Evolutionary conservation across 2,888 invertebrate genomes (phyloP).

Genomic region (Mesopsocus fuscifrons): DNA sequence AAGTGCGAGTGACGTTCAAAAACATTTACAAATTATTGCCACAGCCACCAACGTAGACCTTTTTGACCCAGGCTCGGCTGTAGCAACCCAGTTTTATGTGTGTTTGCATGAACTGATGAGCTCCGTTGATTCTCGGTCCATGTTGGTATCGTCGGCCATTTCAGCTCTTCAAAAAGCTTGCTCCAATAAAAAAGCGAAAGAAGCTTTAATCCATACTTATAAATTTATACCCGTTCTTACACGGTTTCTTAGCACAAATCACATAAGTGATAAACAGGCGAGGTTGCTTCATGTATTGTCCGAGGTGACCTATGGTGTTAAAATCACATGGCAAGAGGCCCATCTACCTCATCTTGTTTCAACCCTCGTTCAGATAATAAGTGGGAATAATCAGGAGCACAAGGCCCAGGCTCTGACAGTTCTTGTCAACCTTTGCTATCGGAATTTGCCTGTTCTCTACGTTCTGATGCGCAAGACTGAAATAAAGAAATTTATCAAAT

Average conservation of each 20-base stretch:
- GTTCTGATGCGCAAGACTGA: slow-evolving; percentile 51
- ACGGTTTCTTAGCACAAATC: slow-evolving; percentile 35
- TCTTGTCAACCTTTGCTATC: slow-evolving; percentile 59
- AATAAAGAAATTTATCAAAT: slow-evolving; percentile 42
- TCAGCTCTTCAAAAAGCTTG: slow-evolving; percentile 42
- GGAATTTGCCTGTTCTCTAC: slow-evolving; percentile 54
- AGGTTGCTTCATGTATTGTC: slow-evolving; percentile 41
- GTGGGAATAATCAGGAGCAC: slow-evolving; percentile 30
- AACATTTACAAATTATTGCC: slow-evolving; percentile 36
- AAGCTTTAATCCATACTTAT: slow-evolving; percentile 45
- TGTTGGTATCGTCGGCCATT: slow-evolving; percentile 42
- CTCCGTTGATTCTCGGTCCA: slow-evolving; percentile 32
- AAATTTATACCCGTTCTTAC: slow-evolving; percentile 48
- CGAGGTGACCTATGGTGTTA: slow-evolving; percentile 60
- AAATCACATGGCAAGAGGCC: slow-evolving; percentile 62
- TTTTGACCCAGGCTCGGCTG: slow-evolving; percentile 43
- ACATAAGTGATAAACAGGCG: slow-evolving; percentile 42
- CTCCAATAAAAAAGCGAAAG: slow-evolving; percentile 37
- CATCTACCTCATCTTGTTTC: slow-evolving; percentile 47
- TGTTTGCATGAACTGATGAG: slow-evolving; percentile 44
- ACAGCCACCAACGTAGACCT: slow-evolving; percentile 41
- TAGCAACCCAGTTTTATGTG: slow-evolving; percentile 45
- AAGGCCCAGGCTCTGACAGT: slow-evolving; percentile 40
- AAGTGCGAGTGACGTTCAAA: slow-evolving; percentile 3
- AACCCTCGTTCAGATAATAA: slow-evolving; percentile 45